Percentiles rank a stretch among this genome's conserved stretches.
Evolutionary conservation across 2,113 vertebrate species (phyloP).

Genomic region (Bostrychus sinensis): DNA sequence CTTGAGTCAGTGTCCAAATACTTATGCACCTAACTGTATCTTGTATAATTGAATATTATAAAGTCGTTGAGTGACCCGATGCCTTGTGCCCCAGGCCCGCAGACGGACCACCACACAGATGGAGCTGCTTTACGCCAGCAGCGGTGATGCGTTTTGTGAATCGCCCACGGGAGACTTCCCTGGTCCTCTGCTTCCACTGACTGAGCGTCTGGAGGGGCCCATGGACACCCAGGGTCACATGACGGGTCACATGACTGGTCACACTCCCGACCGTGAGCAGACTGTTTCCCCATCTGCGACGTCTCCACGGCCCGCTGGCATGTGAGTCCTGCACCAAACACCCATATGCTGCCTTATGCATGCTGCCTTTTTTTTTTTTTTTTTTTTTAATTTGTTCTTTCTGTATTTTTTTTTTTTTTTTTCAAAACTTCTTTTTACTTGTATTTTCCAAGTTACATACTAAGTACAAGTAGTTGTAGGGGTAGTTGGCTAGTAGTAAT

Average conservation of each 20-base stretch:
- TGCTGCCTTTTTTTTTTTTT: too few relatives aligned
- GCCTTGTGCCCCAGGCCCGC: conserved; percentile 83
- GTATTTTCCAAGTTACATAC: too few relatives aligned
- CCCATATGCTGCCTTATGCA: neutral
- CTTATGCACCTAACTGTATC: too few relatives aligned
- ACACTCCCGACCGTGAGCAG: conserved; percentile 83
- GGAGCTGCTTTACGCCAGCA: conserved; percentile 94
- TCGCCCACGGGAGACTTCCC: conserved; percentile 80
- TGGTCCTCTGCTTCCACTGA: conserved; percentile 71
- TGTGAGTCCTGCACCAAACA: conserved; percentile 82
- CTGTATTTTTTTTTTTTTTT: too few relatives aligned
- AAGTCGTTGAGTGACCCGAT: neutral
- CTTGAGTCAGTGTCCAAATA: too few relatives aligned
- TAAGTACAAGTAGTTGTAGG: too few relatives aligned
- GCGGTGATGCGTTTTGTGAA: conserved; percentile 81
- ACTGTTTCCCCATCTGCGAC: conserved; percentile 79
- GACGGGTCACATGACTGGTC: conserved; percentile 57
- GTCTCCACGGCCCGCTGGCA: conserved; percentile 83
- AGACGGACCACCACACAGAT: conserved; percentile 96
- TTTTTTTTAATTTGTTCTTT: too few relatives aligned
- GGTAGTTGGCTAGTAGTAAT: too few relatives aligned
- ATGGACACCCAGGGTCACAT: conserved; percentile 68
- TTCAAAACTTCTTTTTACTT: neutral
- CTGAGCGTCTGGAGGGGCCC: conserved; percentile 79
- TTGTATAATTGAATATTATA: neutral